Evolutionary conservation across 1,140 invertebrate genomes (phyloP).

Genomic region (Cherax quadricarinatus): DNA sequence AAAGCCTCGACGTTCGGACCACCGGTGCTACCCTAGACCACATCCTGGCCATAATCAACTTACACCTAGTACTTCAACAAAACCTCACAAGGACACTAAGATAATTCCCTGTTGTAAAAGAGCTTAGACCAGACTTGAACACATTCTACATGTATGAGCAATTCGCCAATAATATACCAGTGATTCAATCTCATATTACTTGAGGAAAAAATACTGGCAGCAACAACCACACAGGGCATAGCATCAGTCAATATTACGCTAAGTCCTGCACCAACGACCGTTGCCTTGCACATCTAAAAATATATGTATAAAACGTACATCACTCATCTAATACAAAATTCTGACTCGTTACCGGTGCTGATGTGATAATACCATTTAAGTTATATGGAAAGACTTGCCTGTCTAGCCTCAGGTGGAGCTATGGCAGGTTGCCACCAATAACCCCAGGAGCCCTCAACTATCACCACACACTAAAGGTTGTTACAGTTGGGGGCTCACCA

Average conservation of each 20-base stretch:
- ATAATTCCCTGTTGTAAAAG: conserved; percentile 68
- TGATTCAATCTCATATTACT: conserved; percentile 68
- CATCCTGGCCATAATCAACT: conserved; percentile 31
- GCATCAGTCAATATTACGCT: conserved; percentile 37
- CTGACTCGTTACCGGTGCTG: conserved; percentile 65
- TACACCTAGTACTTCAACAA: conserved; percentile 54
- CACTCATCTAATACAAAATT: conserved; percentile 65
- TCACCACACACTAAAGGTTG: background rate
- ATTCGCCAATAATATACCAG: conserved; percentile 63
- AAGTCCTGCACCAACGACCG: conserved; percentile 18
- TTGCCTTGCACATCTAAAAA: conserved; percentile 59
- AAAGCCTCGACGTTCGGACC: conserved; percentile 52
- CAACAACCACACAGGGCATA: conserved; percentile 55
- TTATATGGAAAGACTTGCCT: conserved; percentile 67
- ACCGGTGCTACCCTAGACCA: conserved; percentile 52
- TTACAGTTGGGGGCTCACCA: background rate
- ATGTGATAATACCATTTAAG: conserved; percentile 65
- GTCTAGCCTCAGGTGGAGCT: conserved; percentile 52
- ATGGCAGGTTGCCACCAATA: conserved; percentile 40
- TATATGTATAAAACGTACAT: conserved; percentile 61
- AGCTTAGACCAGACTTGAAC: conserved; percentile 71
- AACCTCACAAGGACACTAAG: conserved; percentile 52
- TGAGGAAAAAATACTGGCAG: conserved; percentile 69
- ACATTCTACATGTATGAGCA: conserved; percentile 72
- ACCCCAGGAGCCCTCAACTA: conserved; percentile 1